These are phyloP conservation scores for Amorpha juglandis DNA, from an alignment of 2,888 invertebrate species.

Conservation along the genomic window DNA sequence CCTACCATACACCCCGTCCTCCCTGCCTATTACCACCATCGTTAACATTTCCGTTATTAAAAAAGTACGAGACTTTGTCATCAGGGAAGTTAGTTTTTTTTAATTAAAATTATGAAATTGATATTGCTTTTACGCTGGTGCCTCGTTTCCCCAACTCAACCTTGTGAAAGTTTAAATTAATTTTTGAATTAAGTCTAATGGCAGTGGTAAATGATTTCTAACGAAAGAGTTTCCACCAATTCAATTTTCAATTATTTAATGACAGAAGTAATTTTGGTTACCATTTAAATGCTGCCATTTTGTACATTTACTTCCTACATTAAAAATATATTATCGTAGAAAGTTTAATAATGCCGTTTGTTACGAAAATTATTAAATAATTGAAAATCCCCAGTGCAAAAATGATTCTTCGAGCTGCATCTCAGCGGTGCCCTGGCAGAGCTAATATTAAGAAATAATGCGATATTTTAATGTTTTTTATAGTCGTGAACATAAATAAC, in stretches of 20 bases:
- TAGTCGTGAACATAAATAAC: no score
- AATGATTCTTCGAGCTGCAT: no score
- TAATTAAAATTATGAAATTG: conserved; percentile 85
- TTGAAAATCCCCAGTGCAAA: no score
- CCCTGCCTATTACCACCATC: conserved; percentile 56
- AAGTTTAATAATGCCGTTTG: no score
- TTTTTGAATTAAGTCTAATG: conserved; percentile 83
- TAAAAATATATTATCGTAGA: neutral
- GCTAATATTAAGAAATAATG: no score
- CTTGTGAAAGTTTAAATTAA: conserved; percentile 84
- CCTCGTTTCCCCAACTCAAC: conserved; percentile 73
- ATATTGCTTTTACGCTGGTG: conserved; percentile 81
- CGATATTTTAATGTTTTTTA: no score
- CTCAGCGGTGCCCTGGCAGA: no score
- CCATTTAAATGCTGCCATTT: conserved; percentile 54
- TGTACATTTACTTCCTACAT: conserved; percentile 34
- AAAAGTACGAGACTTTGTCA: conserved; percentile 84
- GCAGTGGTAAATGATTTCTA: conserved; percentile 80
- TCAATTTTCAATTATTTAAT: conserved; percentile 77
- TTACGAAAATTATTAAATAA: no score
- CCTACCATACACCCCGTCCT: conserved; percentile 42
- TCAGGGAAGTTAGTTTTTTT: conserved; percentile 83
- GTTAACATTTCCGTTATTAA: conserved; percentile 83
- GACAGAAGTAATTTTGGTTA: conserved; percentile 68
- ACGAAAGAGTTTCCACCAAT: conserved; percentile 79